These are phyloP conservation scores for Crotalus helleri DNA, from an alignment of 2,113 vertebrate genomes.

Conservation along the genomic window DNA sequence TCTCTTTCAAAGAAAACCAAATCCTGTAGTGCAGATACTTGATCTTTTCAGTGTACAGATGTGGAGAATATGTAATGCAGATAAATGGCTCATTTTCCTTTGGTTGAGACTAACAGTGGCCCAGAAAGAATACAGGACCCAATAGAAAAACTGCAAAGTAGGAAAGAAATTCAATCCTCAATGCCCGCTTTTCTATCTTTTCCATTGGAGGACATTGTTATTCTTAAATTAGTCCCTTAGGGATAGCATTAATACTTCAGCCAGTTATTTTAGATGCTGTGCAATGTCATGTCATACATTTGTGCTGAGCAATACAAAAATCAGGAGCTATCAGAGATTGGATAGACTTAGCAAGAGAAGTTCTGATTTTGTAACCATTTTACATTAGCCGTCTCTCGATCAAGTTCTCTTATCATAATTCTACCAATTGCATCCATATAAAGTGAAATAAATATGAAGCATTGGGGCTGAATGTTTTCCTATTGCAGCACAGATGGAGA, in stretches of 20 bases:
- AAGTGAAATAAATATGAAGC: background rate
- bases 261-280: background rate
- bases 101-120: background rate
- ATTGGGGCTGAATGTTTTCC: background rate
- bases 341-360: background rate
- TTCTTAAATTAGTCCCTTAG: conserved; percentile 1
- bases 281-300: background rate
- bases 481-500: background rate
- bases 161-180: background rate
- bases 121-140: background rate
- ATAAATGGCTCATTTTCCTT: background rate
- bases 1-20: background rate
- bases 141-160: background rate
- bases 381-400: background rate
- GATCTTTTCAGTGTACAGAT: background rate
- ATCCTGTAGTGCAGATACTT: background rate
- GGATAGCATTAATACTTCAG: background rate
- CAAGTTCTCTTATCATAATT: background rate
- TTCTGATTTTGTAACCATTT: background rate
- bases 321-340: background rate
- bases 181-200: background rate
- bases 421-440: background rate
- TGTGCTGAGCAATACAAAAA: background rate
- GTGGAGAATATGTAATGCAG: background rate
- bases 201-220: background rate